phyloP scores from a whole-genome alignment of 37 sponge, comb jelly and placozoan species.

The Chondrilla cf. caribensis region DNA sequence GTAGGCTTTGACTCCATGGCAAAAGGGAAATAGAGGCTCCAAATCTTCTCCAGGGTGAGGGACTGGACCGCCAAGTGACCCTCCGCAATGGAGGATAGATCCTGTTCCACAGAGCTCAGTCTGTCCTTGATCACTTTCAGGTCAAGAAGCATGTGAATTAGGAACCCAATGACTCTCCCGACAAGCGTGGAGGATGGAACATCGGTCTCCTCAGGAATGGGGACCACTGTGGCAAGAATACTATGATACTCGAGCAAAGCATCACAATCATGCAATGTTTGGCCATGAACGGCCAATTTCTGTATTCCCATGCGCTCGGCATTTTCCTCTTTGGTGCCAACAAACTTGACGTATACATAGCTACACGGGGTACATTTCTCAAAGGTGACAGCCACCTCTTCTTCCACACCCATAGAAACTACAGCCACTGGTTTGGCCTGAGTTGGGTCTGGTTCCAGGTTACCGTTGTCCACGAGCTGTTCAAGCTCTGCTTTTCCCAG shows the following conservation, averaged over 20 bases:
- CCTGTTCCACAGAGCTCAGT: constrained; percentile 22
- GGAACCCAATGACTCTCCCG: constrained; percentile 33
- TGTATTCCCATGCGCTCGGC: constrained; percentile 50
- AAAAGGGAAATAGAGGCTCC: constrained; percentile 70
- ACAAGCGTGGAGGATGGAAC: constrained; percentile 9
- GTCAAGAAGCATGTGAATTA: constrained; percentile 47
- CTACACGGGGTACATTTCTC: background rate
- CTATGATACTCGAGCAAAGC: background rate
- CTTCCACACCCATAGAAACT: background rate
- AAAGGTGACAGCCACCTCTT: background rate
- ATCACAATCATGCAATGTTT: background rate
- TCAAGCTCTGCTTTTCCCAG: background rate
- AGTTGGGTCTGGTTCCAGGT: background rate
- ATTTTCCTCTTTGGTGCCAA: background rate
- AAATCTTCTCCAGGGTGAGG: constrained; percentile 73
- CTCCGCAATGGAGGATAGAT: constrained; percentile 39
- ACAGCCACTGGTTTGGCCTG: background rate
- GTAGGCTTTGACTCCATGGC: constrained; percentile 25
- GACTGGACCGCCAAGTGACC: constrained; percentile 56
- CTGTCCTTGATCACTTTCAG: constrained; percentile 17
- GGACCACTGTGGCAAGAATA: background rate
- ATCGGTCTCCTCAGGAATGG: background rate
- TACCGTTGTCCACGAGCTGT: background rate
- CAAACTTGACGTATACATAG: constrained; percentile 8
- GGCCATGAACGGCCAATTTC: constrained; percentile 39